Base-by-base conservation (phyloP, 1,140 invertebrate genomes). In the Psilanteris sp. region DNA sequence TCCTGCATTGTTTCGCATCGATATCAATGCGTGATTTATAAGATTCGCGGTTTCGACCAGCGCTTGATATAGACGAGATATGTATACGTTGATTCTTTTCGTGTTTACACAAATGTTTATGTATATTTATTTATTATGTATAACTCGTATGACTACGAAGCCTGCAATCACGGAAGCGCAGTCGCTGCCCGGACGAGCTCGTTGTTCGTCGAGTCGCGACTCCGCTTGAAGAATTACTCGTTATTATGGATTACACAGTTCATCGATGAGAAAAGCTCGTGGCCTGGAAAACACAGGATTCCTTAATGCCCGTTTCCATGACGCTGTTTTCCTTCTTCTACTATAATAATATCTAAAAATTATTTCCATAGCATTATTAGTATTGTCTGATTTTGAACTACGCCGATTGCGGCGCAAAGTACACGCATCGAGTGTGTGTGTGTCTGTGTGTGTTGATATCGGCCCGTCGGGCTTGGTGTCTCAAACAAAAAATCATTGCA, bases 361-460 rank as follows among this genome's bases (percentile, higher is more conserved):
- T 73, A 55, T 57, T 75, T 61, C 31, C 59, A 18, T 75, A 71
- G 72, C 59, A 32, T 55, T 74, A 59, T 44, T 81, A 79, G 78
- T 82, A 82, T 82, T 82, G 81, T 82, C 81, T 78, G 67, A 70
- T 80, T 82, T 81, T 82, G 81, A 82, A 82, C 79, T 74, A 76
- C 76, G 79, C 48, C 72, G 7, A 15, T 57, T 29, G 20, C 32
- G 68, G 74, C 78, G 78, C 78, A 44, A 41, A 44, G 41, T 68
- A 66, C 64, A 66, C 41, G 27, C 64, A 70, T 67, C 15, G 29
- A 77, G 62, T n/a, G n/a, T n/a, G n/a, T n/a, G n/a, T n/a, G n/a
- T n/a, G n/a, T n/a, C n/a, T n/a, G n/a, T n/a, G n/a, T n/a, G n/a
- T n/a, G n/a, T n/a, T n/a, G n/a, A n/a, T n/a, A n/a, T n/a, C 22